These are phyloP conservation scores for Strongylocentrotus purpuratus DNA, from an alignment of 35 echinoderm and acorn worm species.

Conservation along the genomic window DNA sequence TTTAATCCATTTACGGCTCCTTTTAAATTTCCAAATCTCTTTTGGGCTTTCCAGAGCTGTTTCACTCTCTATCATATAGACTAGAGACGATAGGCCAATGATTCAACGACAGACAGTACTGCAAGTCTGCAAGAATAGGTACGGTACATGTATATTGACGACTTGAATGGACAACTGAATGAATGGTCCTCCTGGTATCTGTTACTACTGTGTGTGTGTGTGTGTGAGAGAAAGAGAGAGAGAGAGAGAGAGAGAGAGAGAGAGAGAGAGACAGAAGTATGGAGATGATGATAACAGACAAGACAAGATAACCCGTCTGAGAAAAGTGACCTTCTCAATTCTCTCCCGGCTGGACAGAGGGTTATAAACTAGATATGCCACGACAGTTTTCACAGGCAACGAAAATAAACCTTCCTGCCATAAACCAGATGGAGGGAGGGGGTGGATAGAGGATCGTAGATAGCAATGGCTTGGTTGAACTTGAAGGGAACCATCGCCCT, in stretches of 20 bases:
- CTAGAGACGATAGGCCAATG: too few species aligned
- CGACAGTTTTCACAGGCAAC: constrained; percentile 27
- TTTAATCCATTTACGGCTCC: too few species aligned
- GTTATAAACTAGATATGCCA: constrained; percentile 9
- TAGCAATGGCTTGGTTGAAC: not conserved
- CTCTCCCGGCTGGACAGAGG: not conserved
- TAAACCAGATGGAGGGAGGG: not conserved
- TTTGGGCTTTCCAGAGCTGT: too few species aligned
- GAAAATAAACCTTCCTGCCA: constrained; percentile 10
- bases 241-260: too few species aligned
- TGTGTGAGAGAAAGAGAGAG: not conserved
- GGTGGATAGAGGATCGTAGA: not conserved
- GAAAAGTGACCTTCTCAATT: constrained; percentile 8
- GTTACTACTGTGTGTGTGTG: too few species aligned
- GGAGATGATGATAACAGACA: constrained; percentile 20
- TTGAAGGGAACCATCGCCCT: not conserved
- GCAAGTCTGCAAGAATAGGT: too few species aligned
- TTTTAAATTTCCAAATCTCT: too few species aligned
- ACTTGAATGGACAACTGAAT: too few species aligned
- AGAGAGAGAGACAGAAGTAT: not conserved
- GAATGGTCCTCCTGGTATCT: too few species aligned
- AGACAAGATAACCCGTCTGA: not conserved
- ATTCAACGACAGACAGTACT: too few species aligned
- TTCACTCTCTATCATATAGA: too few species aligned
- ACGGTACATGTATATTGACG: too few species aligned